Percentiles rank a stretch among this genome's conserved stretches.
Conservation (phyloP, 2,113 vertebrate genomes). For the Nibea albiflora region DNA sequence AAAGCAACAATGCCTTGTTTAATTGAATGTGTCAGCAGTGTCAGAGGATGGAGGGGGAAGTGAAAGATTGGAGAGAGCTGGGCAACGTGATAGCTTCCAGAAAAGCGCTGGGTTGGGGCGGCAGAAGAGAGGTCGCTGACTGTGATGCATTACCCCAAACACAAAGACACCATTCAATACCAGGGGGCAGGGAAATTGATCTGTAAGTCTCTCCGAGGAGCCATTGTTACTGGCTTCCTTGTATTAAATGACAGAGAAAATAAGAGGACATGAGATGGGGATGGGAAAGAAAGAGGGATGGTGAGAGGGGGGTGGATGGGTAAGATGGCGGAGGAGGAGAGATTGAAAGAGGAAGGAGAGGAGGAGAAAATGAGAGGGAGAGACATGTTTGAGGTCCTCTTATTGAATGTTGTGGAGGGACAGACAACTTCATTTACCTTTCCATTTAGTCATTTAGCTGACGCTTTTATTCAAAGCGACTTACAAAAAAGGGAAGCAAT, state of each 20-base stretch:
- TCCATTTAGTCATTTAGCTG: no score
- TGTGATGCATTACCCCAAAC: constrained; percentile 52
- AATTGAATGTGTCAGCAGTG: constrained; percentile 49
- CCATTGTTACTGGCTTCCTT: constrained; percentile 53
- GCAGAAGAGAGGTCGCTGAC: constrained; percentile 36
- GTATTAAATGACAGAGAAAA: constrained; percentile 54
- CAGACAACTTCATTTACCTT: no score
- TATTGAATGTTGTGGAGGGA: background rate
- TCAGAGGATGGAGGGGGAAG: constrained; percentile 24
- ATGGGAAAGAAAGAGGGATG: constrained; percentile 1
- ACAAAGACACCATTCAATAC: constrained; percentile 65
- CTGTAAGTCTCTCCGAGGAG: constrained; percentile 32
- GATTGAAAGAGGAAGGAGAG: background rate
- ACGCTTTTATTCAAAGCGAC: no score
- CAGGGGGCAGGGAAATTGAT: constrained; percentile 64
- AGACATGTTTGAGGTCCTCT: background rate
- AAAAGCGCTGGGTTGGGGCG: background rate
- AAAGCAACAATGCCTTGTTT: constrained; percentile 45
- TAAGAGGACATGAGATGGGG: constrained; percentile 33
- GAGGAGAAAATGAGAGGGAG: background rate
- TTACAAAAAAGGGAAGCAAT: no score
- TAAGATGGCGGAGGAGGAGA: background rate
- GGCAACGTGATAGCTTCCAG: constrained; percentile 22
- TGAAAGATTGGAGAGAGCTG: constrained; percentile 17
- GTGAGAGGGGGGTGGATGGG: background rate